Base-by-base conservation (phyloP, 2,113 vertebrate genomes). In the Rhizomys pruinosus region DNA sequence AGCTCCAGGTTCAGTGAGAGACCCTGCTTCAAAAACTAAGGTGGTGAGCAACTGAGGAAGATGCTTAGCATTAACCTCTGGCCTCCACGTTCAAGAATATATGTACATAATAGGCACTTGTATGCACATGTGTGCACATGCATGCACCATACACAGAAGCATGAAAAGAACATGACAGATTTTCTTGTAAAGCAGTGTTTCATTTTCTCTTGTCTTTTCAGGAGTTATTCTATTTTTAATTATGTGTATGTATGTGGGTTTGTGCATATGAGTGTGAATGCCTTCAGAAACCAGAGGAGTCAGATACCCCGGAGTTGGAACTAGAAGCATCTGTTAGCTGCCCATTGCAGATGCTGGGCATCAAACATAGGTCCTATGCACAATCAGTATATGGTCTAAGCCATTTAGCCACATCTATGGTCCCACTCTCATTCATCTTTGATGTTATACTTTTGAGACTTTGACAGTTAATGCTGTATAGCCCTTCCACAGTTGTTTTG, bases 151-250 rank as follows among this genome's bases (percentile, higher is more conserved):
- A 78, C 17, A n/a, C 32, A 22, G 6, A 11, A n/a, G 20, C 76
- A 13, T 57, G 76, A 1, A 59, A 63, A 80, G 77, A 80, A 27
- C 23, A 79, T 59, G 13, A 80, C 13, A 39, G 29, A n/a, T 91
- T 63, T 84, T 52, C 78, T 84, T 68, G 2, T 87, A 91, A 96
- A 89, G 93, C 0, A 78, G 63, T 23, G 42, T 42, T 82, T 87
- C 72, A 19, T 76, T 96, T 95, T 94, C 82, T 95, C 55, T 74
- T 22, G 5, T 10, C 61, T 42, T 79, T 95, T 68, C 37, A 61
- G 3, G 39, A 27, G 6, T 59, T 59, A 55, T 79, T 42, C 42
- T 42, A 32, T 76, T 80, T 80, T 61, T 22, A 32, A 10, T 27
- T 77, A 17, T 77, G 44, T 77, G 17, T 22, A 29, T 34, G 29